phyloP scores from a whole-genome alignment of 2,888 invertebrate species.

The Orthonevra nobilis region DNA sequence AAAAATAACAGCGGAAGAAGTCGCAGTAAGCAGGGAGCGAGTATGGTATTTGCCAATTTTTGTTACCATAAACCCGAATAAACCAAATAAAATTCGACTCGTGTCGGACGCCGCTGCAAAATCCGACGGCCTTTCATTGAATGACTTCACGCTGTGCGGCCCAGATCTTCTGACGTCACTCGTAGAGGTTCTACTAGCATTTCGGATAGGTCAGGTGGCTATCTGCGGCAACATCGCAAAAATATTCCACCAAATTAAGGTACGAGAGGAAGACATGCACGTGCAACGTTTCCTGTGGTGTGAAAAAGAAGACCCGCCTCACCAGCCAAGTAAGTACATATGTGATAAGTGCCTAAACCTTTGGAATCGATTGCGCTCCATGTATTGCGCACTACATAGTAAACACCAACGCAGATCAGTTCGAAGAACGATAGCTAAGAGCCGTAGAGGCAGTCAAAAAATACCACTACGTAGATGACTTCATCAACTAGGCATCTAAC shows the following conservation, averaged over 20 bases:
- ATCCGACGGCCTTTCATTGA: not conserved
- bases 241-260: slow-evolving; percentile 64
- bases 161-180: not conserved
- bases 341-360: slow-evolving; percentile 55
- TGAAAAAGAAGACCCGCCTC: slow-evolving; percentile 13
- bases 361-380: slow-evolving; percentile 51
- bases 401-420: slow-evolving; percentile 25
- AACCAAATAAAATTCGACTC: slow-evolving; percentile 16
- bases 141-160: slow-evolving; percentile 11
- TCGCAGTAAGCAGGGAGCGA: too few species aligned
- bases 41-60: slow-evolving; percentile 7
- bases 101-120: slow-evolving; percentile 27
- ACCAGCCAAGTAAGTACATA: slow-evolving; percentile 18
- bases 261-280: slow-evolving; percentile 45
- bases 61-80: slow-evolving; percentile 23
- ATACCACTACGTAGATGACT: slow-evolving; percentile 73
- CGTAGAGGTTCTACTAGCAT: slow-evolving; percentile 3
- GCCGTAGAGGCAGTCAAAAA: slow-evolving; percentile 71
- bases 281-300: slow-evolving; percentile 53
- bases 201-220: slow-evolving; percentile 31
- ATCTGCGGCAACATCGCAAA: slow-evolving; percentile 64
- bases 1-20: too few species aligned
- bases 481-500: slow-evolving; percentile 71
- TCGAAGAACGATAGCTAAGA: slow-evolving; percentile 53
- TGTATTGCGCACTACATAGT: slow-evolving; percentile 54